phyloP scores from a whole-genome alignment of 30 jellyfish, hydroid and myxozoan species.

The Pseudorhiza aurosa region DNA sequence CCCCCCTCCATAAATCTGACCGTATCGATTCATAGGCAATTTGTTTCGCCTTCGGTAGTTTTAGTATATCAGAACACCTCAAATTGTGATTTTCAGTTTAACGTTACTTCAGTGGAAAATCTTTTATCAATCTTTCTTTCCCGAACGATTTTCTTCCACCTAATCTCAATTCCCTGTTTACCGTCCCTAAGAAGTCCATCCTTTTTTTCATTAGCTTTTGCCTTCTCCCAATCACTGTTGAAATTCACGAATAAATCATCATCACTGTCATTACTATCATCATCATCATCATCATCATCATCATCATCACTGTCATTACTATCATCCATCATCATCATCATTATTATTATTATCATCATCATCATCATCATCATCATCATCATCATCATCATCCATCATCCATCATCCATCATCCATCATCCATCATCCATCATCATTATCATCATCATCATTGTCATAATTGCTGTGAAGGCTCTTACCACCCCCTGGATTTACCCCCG shows the following conservation, averaged over 20 bases:
- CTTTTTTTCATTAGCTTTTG: too few relatives aligned
- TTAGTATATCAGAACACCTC: slow-evolving; percentile 24
- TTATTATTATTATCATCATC: neutral
- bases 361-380: neutral
- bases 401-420: neutral
- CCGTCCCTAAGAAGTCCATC: too few relatives aligned
- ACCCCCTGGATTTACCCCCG: too few relatives aligned
- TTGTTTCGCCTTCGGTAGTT: slow-evolving; percentile 28
- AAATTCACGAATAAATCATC: too few relatives aligned
- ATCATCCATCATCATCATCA: neutral
- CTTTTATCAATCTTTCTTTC: too few relatives aligned
- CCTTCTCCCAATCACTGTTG: too few relatives aligned
- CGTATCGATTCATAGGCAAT: slow-evolving; percentile 33
- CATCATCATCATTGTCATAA: neutral
- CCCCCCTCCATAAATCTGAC: slow-evolving; percentile 32
- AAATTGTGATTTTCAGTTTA: too few relatives aligned
- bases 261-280: neutral
- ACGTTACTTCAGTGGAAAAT: too few relatives aligned
- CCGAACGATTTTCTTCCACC: too few relatives aligned
- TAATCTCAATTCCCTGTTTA: too few relatives aligned
- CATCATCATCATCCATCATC: neutral
- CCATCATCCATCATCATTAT: neutral
- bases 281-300: neutral
- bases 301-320: neutral
- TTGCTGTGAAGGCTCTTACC: too few relatives aligned